Evolutionary conservation across 64 coral and sea anemone genomes (phyloP), one percentile per base, ranked within the genome.

Genomic region (Catalaphyllia jardinei): DNA sequence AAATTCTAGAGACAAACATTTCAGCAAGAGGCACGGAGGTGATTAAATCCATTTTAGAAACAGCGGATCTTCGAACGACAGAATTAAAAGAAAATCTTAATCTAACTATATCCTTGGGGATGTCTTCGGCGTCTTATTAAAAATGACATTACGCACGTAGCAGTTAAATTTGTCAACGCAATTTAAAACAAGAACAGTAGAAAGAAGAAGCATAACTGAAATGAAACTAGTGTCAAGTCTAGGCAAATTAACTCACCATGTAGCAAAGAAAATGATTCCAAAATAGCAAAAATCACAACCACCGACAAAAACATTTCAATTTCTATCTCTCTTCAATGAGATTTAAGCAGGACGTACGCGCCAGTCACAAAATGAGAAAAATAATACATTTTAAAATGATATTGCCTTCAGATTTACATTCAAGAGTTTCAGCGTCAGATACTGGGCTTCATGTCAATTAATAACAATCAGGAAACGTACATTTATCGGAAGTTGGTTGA

Each of bases 401-500:
- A 65, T 17, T 50, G 31, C n/a, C 29, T 22, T 71, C 24, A 42
- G 22, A 85, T 71, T 85, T 85, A 85, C 63, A 27, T 51, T 50
- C 33, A 65, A 85, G 20, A 49, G 29, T 71, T 71, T 49, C 4
- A 29, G 15, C 51, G 81, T 71, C 81, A 85, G 24, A 71, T 50
- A 52, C 35, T 39, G 31, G 22, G 60, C 80, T 13, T 20, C 31
- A 7, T 55, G 46, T 85, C 63, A 67, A 64, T 85, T 69, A 85
- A 85, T 52, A 71, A 51, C 60, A 50, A 71, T 85, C 62, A 69
- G 49, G 52, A 30, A 30, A 51, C 81, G 35, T 49, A 85, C 62
- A 50, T 85, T n/a, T 50, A 67, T 71, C n/a, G 62, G 62, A 71
- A 50, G 12, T 27, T 16, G 63, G 28, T 5, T 27, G 25, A 69